These are phyloP conservation scores for Emydocephalus ijimae DNA, from an alignment of 2,113 vertebrate genomes.

Conservation along the genomic window DNA sequence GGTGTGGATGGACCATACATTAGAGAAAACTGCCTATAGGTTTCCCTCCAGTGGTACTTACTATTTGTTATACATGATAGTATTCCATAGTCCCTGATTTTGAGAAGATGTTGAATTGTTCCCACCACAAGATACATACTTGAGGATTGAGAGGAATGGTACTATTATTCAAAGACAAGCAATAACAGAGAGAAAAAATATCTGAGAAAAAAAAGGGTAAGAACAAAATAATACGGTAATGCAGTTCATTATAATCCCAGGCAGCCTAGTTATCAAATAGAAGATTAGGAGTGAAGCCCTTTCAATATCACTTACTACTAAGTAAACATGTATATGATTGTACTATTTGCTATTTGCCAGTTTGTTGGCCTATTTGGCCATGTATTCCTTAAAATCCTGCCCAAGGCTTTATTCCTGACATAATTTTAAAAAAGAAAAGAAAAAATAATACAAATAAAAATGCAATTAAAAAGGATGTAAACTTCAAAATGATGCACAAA, in stretches of 20 bases:
- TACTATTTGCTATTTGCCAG: conserved; percentile 33
- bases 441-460: conserved; percentile 71
- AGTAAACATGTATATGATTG: background rate
- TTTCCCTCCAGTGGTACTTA: background rate
- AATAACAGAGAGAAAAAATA: conserved; percentile 45
- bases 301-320: background rate
- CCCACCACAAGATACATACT: background rate
- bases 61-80: background rate
- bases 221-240: conserved; percentile 49
- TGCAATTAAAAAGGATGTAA: conserved; percentile 65
- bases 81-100: background rate
- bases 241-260: conserved; percentile 10
- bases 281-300: background rate
- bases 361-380: conserved; percentile 54
- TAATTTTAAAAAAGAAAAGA: conserved; percentile 49
- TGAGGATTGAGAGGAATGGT: background rate
- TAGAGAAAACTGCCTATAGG: background rate
- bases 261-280: background rate
- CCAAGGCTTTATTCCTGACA: conserved; percentile 53
- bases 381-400: conserved; percentile 64
- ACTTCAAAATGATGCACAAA: conserved; percentile 67
- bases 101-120: background rate
- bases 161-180: conserved; percentile 5
- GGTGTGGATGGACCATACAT: background rate
- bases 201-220: conserved; percentile 7